Base-by-base conservation (phyloP, 2,888 invertebrate species). In the Amiota mariae region DNA sequence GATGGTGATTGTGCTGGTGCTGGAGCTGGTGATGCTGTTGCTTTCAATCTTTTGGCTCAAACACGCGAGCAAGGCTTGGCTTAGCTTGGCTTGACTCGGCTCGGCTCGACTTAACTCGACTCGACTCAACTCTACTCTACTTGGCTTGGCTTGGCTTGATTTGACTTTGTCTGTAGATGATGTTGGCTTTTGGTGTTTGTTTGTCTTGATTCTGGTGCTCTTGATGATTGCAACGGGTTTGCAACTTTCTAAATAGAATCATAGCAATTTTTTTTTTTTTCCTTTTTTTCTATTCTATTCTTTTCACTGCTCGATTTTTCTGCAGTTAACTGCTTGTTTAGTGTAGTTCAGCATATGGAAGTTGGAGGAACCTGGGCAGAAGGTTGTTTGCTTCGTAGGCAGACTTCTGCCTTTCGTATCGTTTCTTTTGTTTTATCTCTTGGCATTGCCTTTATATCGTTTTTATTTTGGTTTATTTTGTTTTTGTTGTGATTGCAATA, bases 31-130 rank as follows among this genome's bases (percentile, higher is more conserved):
- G 49, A 15, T 73, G 61, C 36, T 71, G 46, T 15, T 61, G 84
- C 85, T 78, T 83, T 83, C 85, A 83, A 85, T 85, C 84, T 84
- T 82, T 84, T 82, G 85, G 85, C 82, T 80, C 79, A 76, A 83
- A 84, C 83, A 83, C 83, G 83, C 85, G 81, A 80, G 78, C 80
- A 77, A 82, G 54, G 54, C 63, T 63, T 18, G n/a, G 13, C 13
- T 48, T 61, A 24, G 61, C 59, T 59, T 13, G 18, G 4, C 18
- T 15, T n/a, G n/a, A n/a, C n/a, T n/a, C n/a, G n/a, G n/a, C n/a
- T n/a, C n/a, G n/a, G n/a, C n/a, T n/a, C n/a, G n/a, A n/a, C n/a
- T n/a, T n/a, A n/a, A n/a, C n/a, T n/a, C n/a, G n/a, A n/a, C n/a
- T n/a, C n/a, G n/a, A n/a, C n/a, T n/a, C n/a, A n/a, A n/a, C n/a